Conservation (phyloP, 2,888 invertebrate species). For the Craniophora ligustri region DNA sequence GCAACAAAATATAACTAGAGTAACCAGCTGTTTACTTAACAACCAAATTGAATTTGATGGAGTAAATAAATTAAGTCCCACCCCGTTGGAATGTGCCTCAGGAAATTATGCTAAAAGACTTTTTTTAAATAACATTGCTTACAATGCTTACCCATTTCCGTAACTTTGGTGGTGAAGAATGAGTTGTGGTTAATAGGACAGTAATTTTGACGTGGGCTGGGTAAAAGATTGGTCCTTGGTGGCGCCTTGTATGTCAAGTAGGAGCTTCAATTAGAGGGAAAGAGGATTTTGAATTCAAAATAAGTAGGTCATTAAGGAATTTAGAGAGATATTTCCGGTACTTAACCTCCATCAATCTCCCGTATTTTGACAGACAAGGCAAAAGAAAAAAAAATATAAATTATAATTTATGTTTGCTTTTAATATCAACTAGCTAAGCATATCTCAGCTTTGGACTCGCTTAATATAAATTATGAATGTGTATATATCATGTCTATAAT, state of each 20-base stretch:
- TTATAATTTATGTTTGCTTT: too few relatives aligned
- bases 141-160: constrained; percentile 42
- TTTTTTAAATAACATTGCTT: constrained; percentile 52
- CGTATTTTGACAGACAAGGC: neutral
- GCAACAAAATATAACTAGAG: constrained; percentile 42
- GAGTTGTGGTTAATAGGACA: constrained; percentile 26
- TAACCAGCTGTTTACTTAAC: constrained; percentile 50
- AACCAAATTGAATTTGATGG: constrained; percentile 56
- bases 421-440: too few relatives aligned
- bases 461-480: too few relatives aligned
- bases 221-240: constrained; percentile 25
- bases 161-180: constrained; percentile 23
- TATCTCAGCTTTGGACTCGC: too few relatives aligned
- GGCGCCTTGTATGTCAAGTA: constrained; percentile 16
- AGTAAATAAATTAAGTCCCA: constrained; percentile 66
- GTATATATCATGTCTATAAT: too few relatives aligned
- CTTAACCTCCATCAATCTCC: neutral
- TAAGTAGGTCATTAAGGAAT: neutral
- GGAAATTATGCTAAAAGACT: constrained; percentile 63
- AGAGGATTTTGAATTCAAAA: constrained; percentile 15
- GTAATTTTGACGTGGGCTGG: constrained; percentile 28
- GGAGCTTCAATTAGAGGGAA: constrained; percentile 10
- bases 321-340: neutral
- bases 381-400: neutral
- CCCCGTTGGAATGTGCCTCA: constrained; percentile 47